A percentile compares a stretch with the other conserved stretches of the same genome.
Evolutionary conservation across 2,888 invertebrate species (phyloP).

Genomic region (Torymus aiolomorphi): DNA sequence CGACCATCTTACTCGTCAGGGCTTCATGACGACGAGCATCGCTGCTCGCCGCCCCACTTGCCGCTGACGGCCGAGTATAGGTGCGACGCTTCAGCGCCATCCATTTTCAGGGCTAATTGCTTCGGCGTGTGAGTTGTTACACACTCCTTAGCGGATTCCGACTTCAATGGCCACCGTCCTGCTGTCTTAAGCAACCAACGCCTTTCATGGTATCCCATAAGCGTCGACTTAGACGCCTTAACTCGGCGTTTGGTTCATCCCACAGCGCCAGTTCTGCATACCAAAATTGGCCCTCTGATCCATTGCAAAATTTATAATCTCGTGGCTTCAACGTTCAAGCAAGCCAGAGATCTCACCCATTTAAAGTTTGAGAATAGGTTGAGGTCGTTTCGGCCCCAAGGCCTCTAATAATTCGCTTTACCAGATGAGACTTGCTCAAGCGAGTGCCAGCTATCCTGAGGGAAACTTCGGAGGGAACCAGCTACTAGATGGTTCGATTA

Average conservation of each 20-base stretch:
- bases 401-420: constrained; percentile 87
- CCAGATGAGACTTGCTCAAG: constrained; percentile 75
- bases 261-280: constrained; percentile 89
- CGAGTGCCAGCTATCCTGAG: constrained; percentile 82
- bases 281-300: constrained; percentile 86
- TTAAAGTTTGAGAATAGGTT: constrained; percentile 87
- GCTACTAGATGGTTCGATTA: constrained; percentile 88
- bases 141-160: constrained; percentile 78
- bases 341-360: constrained; percentile 83
- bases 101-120: no score
- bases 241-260: constrained; percentile 79
- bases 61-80: no score
- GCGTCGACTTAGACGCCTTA: constrained; percentile 71
- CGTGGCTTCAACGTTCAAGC: constrained; percentile 77
- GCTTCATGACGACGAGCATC: no score
- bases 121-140: constrained; percentile 79
- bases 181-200: constrained; percentile 79
- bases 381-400: no score
- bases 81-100: no score
- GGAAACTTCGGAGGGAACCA: constrained; percentile 87
- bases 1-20: no score
- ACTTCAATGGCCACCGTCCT: constrained; percentile 87
- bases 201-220: no score
- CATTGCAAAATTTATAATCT: no score
- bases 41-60: no score